Evolutionary conservation across 23 tunicate species (phyloP), one percentile per base, ranked within the genome.

Genomic region (Styela clava): DNA sequence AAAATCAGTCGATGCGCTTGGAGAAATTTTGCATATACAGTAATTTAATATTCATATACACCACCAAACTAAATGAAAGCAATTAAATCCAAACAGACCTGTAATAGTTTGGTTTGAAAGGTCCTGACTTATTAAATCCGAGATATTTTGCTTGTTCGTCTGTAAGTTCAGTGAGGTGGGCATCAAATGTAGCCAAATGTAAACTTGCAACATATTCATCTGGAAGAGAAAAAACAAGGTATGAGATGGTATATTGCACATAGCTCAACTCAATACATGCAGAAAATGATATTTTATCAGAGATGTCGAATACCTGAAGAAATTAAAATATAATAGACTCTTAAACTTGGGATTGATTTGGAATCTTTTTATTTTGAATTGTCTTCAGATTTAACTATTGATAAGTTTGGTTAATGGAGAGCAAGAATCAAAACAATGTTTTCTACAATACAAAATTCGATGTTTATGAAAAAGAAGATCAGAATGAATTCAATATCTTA

Each of bases 81-180:
- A 0, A 61, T 21, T 92, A n/a, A n/a, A n/a, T n/a, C n/a, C n/a
- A n/a, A n/a, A n/a, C n/a, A n/a, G n/a, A 96, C 86, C 99, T 88
- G 87, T 96, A 96, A 69, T 96, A 96, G 69, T 92, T 92, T 33
- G 99, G 99, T 81, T 96, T 96, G 86, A 96, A 96, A 24, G 99
- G 99, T 20, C 99, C 99, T 70, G 97, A 96, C 65, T 96, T 96
- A 64, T 96, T 91, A 1, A 96, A 79, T 16, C 99, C 99, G 2
- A 96, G 85, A 82, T 96, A 96, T 73, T 96, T 96, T 52, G 99
- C 99, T 68, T 96, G 99, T 79, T 96, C 99, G 68, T 96, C 99
- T 34, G 83, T 74, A 24, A 96, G 88, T 78, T 96, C 99, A 27
- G 99, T 96, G 31, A 96, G 65, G 63, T 96, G 99, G 35, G 99